Evolutionary conservation across 1,140 invertebrate genomes (phyloP).

Genomic region (Ceratosolen solmsi): DNA sequence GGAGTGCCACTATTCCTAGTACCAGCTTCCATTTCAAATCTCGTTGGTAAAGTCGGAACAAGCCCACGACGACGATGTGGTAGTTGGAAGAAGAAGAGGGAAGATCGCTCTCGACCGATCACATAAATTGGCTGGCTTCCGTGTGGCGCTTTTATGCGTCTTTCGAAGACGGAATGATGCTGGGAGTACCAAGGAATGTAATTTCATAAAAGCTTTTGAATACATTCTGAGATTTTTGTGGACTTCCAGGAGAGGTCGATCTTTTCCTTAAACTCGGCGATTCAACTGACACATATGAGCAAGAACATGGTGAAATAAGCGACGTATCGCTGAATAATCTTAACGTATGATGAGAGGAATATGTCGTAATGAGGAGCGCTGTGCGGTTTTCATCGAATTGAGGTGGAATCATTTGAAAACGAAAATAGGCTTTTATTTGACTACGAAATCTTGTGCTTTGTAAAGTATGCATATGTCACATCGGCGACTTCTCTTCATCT

Average conservation of each 20-base stretch:
- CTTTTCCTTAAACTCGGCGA: background rate
- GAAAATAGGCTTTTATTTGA: background rate
- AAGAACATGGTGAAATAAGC: background rate
- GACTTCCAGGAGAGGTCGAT: background rate
- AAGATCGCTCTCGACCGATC: slow-evolving; percentile 7
- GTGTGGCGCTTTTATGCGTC: slow-evolving; percentile 8
- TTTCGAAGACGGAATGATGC: background rate
- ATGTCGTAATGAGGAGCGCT: too few relatives aligned
- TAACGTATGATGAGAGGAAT: too few relatives aligned
- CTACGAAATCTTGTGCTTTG: background rate
- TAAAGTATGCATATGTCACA: background rate
- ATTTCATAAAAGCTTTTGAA: slow-evolving; percentile 46
- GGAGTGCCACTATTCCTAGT: background rate
- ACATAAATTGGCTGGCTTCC: slow-evolving; percentile 26
- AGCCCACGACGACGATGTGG: background rate
- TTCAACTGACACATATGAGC: background rate
- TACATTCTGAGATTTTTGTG: background rate
- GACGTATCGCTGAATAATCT: too few relatives aligned
- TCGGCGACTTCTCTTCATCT: background rate
- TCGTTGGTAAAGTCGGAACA: background rate
- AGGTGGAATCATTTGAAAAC: background rate
- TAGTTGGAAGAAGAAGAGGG: background rate
- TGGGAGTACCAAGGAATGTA: slow-evolving; percentile 14
- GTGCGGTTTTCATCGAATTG: too few relatives aligned
- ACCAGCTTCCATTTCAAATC: background rate